phyloP scores from a whole-genome alignment of 30 jellyfish, hydroid and myxozoan species.

The Turritopsis rubra region DNA sequence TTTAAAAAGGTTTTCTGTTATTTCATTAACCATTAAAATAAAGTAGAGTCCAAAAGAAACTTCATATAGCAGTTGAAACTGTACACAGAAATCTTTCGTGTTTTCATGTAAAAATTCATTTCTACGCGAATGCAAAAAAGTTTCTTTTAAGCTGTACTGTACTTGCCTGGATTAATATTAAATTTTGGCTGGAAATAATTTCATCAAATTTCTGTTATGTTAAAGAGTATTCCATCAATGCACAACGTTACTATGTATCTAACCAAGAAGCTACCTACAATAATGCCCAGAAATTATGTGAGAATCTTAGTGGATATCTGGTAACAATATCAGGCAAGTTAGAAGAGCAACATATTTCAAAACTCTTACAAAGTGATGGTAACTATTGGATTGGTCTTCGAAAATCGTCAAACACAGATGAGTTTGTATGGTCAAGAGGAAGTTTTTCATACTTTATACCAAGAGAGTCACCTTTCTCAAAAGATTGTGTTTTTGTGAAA shows the following conservation, averaged over 20 bases:
- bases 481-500: not conserved
- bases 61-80: too few relatives aligned
- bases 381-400: slow-evolving; percentile 9
- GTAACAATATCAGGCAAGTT: not conserved
- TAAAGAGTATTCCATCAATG: not conserved
- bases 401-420: not conserved
- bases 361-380: not conserved
- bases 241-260: not conserved
- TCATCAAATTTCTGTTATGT: too few relatives aligned
- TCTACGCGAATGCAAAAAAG: too few relatives aligned
- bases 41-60: too few relatives aligned
- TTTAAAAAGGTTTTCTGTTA: too few relatives aligned
- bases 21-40: too few relatives aligned
- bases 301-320: slow-evolving; percentile 2
- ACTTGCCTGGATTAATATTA: too few relatives aligned
- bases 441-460: not conserved
- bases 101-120: too few relatives aligned
- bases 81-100: too few relatives aligned
- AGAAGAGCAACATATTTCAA: not conserved
- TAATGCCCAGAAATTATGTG: not conserved
- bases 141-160: too few relatives aligned
- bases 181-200: too few relatives aligned
- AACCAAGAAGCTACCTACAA: slow-evolving; percentile 6
- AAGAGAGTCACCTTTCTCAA: not conserved
- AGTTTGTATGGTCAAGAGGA: not conserved